Conservation (phyloP, 2,888 invertebrate species). For the Clivina fossor region DNA sequence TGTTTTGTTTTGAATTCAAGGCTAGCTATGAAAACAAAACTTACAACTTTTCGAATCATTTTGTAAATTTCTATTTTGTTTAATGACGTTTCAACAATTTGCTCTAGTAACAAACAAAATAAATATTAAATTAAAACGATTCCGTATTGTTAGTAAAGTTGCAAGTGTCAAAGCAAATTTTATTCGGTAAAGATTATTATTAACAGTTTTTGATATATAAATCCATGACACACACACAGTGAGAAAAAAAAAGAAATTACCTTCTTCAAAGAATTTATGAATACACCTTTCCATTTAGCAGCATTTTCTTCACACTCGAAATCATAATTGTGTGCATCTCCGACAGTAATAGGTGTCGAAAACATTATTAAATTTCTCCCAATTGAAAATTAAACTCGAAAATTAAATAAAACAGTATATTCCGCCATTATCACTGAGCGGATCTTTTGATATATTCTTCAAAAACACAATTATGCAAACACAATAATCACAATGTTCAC, state of each 20-base stretch:
- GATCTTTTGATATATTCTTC: conserved; percentile 35
- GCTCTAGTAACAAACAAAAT: too few species aligned
- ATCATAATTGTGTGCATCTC: conserved; percentile 67
- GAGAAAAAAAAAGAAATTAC: conserved; percentile 55
- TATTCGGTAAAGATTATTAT: too few species aligned
- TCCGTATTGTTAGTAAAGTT: too few species aligned
- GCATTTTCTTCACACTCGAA: conserved; percentile 87
- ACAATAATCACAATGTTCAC: conserved; percentile 42
- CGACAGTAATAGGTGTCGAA: conserved; percentile 45
- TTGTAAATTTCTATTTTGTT: too few species aligned
- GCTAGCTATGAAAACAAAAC: too few species aligned
- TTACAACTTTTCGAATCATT: too few species aligned
- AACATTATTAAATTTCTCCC: conserved; percentile 35
- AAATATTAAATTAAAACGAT: too few species aligned
- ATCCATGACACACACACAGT: too few species aligned
- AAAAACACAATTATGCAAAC: conserved; percentile 42
- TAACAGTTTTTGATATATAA: too few species aligned
- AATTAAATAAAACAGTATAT: conserved; percentile 41
- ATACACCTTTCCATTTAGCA: conserved; percentile 89
- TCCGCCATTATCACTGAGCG: conserved; percentile 43
- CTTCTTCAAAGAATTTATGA: conserved; percentile 84
- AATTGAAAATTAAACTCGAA: conserved; percentile 34
- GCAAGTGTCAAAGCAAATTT: too few species aligned
- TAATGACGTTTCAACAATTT: too few species aligned
- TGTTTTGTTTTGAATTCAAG: too few species aligned